phyloP scores from a whole-genome alignment of 2,113 vertebrate genomes.

The Barbus barbus region DNA sequence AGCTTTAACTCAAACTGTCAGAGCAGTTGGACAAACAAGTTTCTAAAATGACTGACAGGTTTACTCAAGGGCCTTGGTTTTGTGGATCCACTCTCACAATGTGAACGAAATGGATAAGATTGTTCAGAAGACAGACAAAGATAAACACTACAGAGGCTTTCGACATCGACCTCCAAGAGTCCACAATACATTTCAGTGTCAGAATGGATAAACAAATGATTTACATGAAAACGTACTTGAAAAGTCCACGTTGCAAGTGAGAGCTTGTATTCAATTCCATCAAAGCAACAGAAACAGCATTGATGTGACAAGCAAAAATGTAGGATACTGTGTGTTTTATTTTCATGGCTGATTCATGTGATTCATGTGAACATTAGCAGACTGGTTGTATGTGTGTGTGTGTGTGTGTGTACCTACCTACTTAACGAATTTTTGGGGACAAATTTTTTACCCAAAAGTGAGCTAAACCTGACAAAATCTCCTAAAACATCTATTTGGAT shows the following conservation, averaged over 20 bases:
- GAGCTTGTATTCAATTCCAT: slow-evolving; percentile 6
- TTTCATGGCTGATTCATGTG: slow-evolving; percentile 32
- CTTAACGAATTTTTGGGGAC: too few species aligned
- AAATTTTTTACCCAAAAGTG: too few species aligned
- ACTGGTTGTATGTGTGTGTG: slow-evolving; percentile 14
- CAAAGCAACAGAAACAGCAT: slow-evolving; percentile 11
- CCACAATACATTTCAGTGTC: slow-evolving; percentile 13
- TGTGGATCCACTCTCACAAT: slow-evolving; percentile 35
- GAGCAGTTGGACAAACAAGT: slow-evolving; percentile 31
- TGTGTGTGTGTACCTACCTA: neutral
- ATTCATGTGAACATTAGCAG: slow-evolving; percentile 43
- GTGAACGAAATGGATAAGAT: slow-evolving; percentile 37
- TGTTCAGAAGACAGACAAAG: slow-evolving; percentile 28
- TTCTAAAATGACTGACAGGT: slow-evolving; percentile 36
- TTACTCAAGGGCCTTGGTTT: slow-evolving; percentile 29
- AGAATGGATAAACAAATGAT: slow-evolving; percentile 43
- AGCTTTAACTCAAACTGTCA: slow-evolving; percentile 54
- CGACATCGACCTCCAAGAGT: neutral
- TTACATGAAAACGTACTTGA: slow-evolving; percentile 11
- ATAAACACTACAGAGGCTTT: slow-evolving; percentile 33
- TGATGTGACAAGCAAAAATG: slow-evolving; percentile 30
- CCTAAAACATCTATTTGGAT: too few species aligned
- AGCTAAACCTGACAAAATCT: too few species aligned
- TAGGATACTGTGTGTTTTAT: slow-evolving; percentile 15
- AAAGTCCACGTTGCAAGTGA: slow-evolving; percentile 8